phyloP scores from a whole-genome alignment of 2,113 vertebrate genomes.

The Coturnix japonica region DNA sequence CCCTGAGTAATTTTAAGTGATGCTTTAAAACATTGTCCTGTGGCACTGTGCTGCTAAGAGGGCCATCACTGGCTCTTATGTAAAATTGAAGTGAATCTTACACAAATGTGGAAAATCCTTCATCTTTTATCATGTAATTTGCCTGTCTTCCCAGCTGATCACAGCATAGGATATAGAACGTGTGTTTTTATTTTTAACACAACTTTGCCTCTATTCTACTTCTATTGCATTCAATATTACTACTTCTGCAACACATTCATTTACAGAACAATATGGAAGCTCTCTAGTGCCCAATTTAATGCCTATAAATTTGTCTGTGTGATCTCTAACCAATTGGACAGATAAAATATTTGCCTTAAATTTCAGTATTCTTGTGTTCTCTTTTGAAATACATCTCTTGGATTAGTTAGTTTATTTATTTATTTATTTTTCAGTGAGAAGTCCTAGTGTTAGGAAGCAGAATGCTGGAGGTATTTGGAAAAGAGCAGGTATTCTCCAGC shows the following conservation, averaged over 20 bases:
- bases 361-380: background rate
- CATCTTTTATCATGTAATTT: slow-evolving; percentile 19
- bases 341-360: slow-evolving; percentile 31
- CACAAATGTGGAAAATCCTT: background rate
- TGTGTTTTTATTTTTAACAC: background rate
- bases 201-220: background rate
- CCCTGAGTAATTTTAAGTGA: background rate
- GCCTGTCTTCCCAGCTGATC: background rate
- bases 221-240: background rate
- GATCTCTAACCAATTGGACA: slow-evolving; percentile 31
- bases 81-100: background rate
- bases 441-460: background rate
- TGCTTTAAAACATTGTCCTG: background rate
- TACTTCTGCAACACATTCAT: background rate
- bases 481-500: background rate
- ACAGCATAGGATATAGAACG: background rate
- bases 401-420: background rate
- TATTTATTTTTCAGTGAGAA: background rate
- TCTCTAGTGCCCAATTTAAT: slow-evolving; percentile 47
- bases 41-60: background rate
- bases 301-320: slow-evolving; percentile 38
- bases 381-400: background rate
- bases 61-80: background rate
- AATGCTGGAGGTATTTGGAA: background rate
- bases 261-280: slow-evolving; percentile 37